Evolutionary conservation across 1,140 invertebrate species (phyloP).

Genomic region (Centruroides sculpturatus): DNA sequence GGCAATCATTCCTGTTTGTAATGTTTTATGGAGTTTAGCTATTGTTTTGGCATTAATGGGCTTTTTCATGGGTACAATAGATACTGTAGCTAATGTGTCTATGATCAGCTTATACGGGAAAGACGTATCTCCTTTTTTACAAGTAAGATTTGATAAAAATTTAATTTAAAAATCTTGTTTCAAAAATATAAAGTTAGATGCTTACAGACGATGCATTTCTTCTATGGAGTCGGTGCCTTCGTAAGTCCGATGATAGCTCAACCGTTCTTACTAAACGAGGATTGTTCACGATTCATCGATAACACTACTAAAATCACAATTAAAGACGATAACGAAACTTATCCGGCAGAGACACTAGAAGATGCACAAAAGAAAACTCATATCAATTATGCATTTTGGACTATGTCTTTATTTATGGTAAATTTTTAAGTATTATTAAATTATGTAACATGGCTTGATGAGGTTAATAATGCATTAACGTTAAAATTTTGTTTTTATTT

Average conservation of each 20-base stretch:
- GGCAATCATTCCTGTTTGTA: constrained; percentile 32
- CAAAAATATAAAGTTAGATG: no score
- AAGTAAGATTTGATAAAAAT: constrained; percentile 23
- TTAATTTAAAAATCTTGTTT: no score
- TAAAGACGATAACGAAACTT: background rate
- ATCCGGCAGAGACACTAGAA: constrained; percentile 5
- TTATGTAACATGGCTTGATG: no score
- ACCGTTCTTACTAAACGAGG: constrained; percentile 34
- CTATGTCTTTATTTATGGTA: constrained; percentile 34
- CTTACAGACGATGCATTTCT: constrained; percentile 36
- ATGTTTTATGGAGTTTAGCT: constrained; percentile 25
- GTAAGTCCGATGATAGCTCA: constrained; percentile 37
- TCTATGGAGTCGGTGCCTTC: constrained; percentile 38
- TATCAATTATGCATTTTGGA: constrained; percentile 34
- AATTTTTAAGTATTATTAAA: background rate
- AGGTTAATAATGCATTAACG: no score
- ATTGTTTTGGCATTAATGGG: constrained; percentile 36
- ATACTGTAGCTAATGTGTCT: constrained; percentile 36
- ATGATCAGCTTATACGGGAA: constrained; percentile 36
- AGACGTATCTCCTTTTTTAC: constrained; percentile 36
- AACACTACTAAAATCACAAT: constrained; percentile 1
- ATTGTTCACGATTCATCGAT: constrained; percentile 22
- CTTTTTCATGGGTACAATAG: constrained; percentile 38
- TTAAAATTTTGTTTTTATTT: no score
- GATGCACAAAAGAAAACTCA: constrained; percentile 19